phyloP scores from a whole-genome alignment of 2,888 invertebrate genomes.

The Microctonus aethiopoides region DNA sequence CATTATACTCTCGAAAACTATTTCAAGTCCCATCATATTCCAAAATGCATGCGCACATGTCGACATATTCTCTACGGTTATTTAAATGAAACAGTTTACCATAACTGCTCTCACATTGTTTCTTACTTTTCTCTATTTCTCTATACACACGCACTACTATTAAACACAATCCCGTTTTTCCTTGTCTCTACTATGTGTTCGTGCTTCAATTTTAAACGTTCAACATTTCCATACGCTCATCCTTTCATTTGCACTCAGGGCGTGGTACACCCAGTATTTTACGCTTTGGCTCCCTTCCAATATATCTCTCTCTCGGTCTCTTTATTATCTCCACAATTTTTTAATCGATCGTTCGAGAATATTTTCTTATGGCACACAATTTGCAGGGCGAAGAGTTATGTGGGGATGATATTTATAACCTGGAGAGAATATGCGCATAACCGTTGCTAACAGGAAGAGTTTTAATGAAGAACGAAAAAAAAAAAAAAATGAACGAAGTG shows the following conservation, averaged over 20 bases:
- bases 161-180: slow-evolving; percentile 38
- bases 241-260: slow-evolving; percentile 40
- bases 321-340: slow-evolving; percentile 28
- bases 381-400: slow-evolving; percentile 2
- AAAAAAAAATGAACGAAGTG: not conserved
- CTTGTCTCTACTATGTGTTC: slow-evolving; percentile 30
- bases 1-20: slow-evolving; percentile 11
- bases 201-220: slow-evolving; percentile 42
- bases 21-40: slow-evolving; percentile 6
- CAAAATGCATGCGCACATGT: not conserved
- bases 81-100: slow-evolving; percentile 55
- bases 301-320: slow-evolving; percentile 28
- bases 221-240: slow-evolving; percentile 42
- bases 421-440: slow-evolving; percentile 9
- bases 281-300: slow-evolving; percentile 31
- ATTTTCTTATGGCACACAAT: slow-evolving; percentile 12
- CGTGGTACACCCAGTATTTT: slow-evolving; percentile 32
- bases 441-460: not conserved
- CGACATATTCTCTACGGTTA: slow-evolving; percentile 44
- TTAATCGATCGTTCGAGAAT: slow-evolving; percentile 14
- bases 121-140: slow-evolving; percentile 37
- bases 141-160: slow-evolving; percentile 31
- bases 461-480: slow-evolving; percentile 5
- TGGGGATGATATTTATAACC: slow-evolving; percentile 17
- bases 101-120: slow-evolving; percentile 49